Conservation (phyloP, 2,113 vertebrate species). For the Neolamprologus brichardi region DNA sequence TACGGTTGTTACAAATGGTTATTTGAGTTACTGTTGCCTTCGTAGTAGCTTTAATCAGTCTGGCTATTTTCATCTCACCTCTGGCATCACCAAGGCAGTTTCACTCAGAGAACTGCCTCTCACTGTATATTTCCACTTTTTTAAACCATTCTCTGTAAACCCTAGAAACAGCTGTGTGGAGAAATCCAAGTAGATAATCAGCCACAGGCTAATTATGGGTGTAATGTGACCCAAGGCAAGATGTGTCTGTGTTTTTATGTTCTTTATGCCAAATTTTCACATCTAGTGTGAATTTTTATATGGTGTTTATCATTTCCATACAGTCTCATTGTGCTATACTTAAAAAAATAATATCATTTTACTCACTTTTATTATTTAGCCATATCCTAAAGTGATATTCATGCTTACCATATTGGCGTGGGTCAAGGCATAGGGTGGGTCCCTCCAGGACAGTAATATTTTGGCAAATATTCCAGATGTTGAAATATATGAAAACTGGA, state of each 20-base stretch:
- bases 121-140: background rate
- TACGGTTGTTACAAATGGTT: background rate
- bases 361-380: background rate
- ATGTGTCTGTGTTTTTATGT: fast-evolving
- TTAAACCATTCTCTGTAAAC: background rate
- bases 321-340: background rate
- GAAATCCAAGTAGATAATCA: background rate
- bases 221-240: background rate
- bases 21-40: background rate
- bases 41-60: background rate
- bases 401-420: constrained; percentile 88
- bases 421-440: constrained; percentile 87
- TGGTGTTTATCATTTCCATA: background rate
- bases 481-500: constrained; percentile 98
- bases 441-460: constrained; percentile 87
- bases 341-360: background rate
- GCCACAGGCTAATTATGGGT: background rate
- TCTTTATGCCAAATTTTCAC: background rate
- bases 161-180: background rate
- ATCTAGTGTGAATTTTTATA: background rate
- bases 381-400: background rate
- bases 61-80: background rate
- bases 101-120: background rate
- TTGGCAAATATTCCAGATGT: constrained; percentile 97
- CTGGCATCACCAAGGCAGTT: background rate